Evolutionary conservation across 2,888 invertebrate species (phyloP), one percentile per base, ranked within the genome.

Genomic region (Aleiodes leptofemur): DNA sequence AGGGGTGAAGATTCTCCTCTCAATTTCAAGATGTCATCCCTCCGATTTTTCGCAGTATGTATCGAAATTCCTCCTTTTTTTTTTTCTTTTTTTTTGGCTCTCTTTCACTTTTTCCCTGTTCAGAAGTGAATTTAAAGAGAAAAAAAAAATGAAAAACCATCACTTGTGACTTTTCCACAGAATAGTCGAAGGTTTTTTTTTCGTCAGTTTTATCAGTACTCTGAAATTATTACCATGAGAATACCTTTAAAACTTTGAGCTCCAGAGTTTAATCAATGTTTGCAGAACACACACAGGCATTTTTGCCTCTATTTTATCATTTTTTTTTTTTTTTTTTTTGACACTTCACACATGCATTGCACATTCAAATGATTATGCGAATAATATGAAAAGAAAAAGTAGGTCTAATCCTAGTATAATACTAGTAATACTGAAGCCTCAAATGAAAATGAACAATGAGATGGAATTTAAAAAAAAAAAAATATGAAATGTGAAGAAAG

Each of bases 351-450:
- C 23, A 23, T 23, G 23, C 23, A 23, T 23, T 34, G 34, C 4
- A 43, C 9, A 43, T 11, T 43, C 9, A 23, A 64, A 64, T 64
- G 43, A 64, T 64, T 64, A 64, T 34, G 64, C 48, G 34, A 64
- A 64, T 48, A 64, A 59, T 14, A 48, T 13, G 14, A n/a, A 38
- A 38, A 14, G 14, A 43, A 5, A 38, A 38, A 14, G n/a, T 16
- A 48, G 38, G 48, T 43, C 13, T 64, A 64, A 64, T 64, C 43
- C 64, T 64, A 8, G 14, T 7, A 64, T 48, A 64, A 64, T 64
- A 64, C 38, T 61, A 1, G 23, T 23, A 16, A 16, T 38, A 38
- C 64, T 16, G 48, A 64, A 66, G 50, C 56, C 64, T 64, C 64
- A 11, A 48, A 9, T 31, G 13, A 23, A 61, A 64, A 48, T 43